phyloP scores from a whole-genome alignment of 2,888 invertebrate species.

The Euphydryas editha region DNA sequence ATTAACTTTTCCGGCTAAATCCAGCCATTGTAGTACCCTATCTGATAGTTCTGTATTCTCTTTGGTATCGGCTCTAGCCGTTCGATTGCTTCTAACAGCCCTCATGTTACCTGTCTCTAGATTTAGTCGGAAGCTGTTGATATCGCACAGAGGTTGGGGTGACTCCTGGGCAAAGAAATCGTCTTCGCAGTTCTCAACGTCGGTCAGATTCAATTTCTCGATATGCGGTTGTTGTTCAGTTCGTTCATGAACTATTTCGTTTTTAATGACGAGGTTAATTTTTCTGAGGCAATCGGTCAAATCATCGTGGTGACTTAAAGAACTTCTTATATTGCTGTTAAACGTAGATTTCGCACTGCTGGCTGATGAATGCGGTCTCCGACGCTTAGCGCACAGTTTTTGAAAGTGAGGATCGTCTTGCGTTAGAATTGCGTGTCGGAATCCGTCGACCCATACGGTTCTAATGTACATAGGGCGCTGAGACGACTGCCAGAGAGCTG shows the following conservation, averaged over 20 bases:
- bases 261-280: constrained; percentile 65
- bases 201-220: constrained; percentile 64
- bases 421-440: constrained; percentile 87
- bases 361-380: constrained; percentile 68
- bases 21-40: constrained; percentile 91
- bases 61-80: constrained; percentile 61
- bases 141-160: constrained; percentile 60
- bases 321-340: constrained; percentile 46
- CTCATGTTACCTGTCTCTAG: constrained; percentile 60
- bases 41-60: constrained; percentile 83
- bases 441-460: constrained; percentile 88
- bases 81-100: constrained; percentile 65
- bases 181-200: constrained; percentile 65
- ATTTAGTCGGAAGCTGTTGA: constrained; percentile 51
- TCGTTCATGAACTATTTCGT: constrained; percentile 53
- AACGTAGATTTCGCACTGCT: constrained; percentile 50
- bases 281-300: constrained; percentile 58
- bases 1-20: constrained; percentile 86
- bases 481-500: constrained; percentile 85
- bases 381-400: constrained; percentile 56
- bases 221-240: constrained; percentile 53
- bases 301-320: constrained; percentile 60
- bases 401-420: constrained; percentile 83
- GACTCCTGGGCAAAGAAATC: constrained; percentile 60
- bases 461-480: constrained; percentile 85